phyloP scores from a whole-genome alignment of 2,888 invertebrate species.

The Brenthis ino region DNA sequence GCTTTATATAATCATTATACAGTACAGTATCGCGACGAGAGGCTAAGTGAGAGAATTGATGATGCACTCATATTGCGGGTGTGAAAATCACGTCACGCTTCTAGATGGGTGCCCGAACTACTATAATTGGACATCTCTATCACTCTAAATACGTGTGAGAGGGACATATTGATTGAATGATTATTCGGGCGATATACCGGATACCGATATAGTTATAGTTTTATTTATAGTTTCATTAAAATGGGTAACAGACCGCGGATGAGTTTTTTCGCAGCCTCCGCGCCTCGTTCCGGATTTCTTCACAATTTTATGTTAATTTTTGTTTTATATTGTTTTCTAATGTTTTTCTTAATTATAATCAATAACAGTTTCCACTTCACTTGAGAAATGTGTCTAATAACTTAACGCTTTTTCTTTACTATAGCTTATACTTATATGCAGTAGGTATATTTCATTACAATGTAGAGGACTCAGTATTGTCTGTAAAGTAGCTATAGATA shows the following conservation, averaged over 20 bases:
- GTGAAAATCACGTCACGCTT: slow-evolving; percentile 47
- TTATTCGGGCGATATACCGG: slow-evolving; percentile 42
- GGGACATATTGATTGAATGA: slow-evolving; percentile 43
- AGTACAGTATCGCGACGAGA: slow-evolving; percentile 14
- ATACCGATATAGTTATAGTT: slow-evolving; percentile 43
- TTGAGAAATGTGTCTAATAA: slow-evolving; percentile 32
- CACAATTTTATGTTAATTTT: slow-evolving; percentile 32
- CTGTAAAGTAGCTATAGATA: background rate
- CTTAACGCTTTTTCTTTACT: slow-evolving; percentile 24
- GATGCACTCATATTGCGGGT: slow-evolving; percentile 40
- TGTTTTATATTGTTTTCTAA: slow-evolving; percentile 26
- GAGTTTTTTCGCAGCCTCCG: slow-evolving; percentile 37
- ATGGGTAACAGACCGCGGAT: slow-evolving; percentile 43
- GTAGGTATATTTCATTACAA: background rate
- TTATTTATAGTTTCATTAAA: slow-evolving; percentile 47
- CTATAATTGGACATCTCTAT: slow-evolving; percentile 37
- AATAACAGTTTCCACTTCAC: slow-evolving; percentile 35
- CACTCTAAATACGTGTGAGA: slow-evolving; percentile 30
- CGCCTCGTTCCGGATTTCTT: slow-evolving; percentile 36
- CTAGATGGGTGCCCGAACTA: slow-evolving; percentile 31
- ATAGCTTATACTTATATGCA: background rate
- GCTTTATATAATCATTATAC: slow-evolving; percentile 16
- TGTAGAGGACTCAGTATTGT: background rate
- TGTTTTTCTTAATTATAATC: slow-evolving; percentile 30
- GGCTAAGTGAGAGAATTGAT: slow-evolving; percentile 30